Evolutionary conservation across 23 tunicate species (phyloP), one percentile per base, ranked within the genome.

Genomic region (Halocynthia roretzi): DNA sequence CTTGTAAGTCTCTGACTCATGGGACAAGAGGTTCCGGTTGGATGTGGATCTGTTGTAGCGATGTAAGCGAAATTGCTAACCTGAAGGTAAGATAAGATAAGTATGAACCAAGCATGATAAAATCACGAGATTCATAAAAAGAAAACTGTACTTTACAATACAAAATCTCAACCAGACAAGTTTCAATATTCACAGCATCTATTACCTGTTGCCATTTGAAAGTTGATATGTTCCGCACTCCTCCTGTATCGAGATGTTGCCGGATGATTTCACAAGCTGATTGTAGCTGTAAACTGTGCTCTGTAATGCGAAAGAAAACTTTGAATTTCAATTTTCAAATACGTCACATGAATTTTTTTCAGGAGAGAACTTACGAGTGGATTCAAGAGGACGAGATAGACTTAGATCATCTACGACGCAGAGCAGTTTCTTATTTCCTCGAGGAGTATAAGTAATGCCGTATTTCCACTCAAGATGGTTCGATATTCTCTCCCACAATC

Each of bases 391-490:
- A 50, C 87, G 54, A 49, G 91, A 71, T 40, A 85, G 67, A 77
- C 80, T 91, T 77, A 91, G 18, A 70, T 91, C 97, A 73, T 91
- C 97, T 55, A 91, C 82, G 58, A 91, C 73, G 67, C 97, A 91
- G 11, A 91, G 70, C 49, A 91, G 81, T 68, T 86, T 85, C 77
- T 91, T 91, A 73, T 86, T 86, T 48, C 91, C 97, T n/a, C 87
- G 76, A 40, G 91, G 97, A 6, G 91, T 81, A 67, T 53, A 91
- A 6, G 87, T 86, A 11, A 64, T 50, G 10, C 88, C 84, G 72
- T 91, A 87, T 74, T 82, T 85, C 91, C 91, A 85, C 69, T 86
- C 97, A 23, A 85, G 67, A 69, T 85, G 84, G 44, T 79, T 73
- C 55, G 87, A 73, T 17, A 91, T 70, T 18, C 90, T 68, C 62